Base-by-base conservation (phyloP, 2,113 vertebrate genomes). In the Actenoides lindsayi region DNA sequence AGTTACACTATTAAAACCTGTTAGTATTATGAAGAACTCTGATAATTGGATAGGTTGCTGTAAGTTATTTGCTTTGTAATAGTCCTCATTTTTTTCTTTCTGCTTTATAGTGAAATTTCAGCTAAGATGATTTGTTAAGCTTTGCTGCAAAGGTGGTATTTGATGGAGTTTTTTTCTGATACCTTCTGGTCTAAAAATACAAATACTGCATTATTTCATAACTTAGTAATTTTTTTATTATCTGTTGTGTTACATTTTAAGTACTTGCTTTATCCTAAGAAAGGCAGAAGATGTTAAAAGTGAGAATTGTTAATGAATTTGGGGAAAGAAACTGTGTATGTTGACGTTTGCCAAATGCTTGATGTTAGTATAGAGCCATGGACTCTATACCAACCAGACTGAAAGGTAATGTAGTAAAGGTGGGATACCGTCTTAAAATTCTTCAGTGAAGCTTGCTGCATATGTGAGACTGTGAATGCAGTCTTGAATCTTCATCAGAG, bases 301-400 rank as follows among this genome's bases (percentile, higher is more conserved):
- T 60, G 20, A 65, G 12, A 77, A 60, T 27, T 87, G 6, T 7
- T 64, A 56, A 59, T 59, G 6, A 53, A 51, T 77, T 87, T n/a
- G 2, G 2, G 28, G 30, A 73, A 37, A 39, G 28, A 56, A 94
- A 10, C 4, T 5, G 7, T 0, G 0, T 44, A 10, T 76, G 16
- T 20, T 71, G 31, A 59, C 7, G 19, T 60, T 64, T 73, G 25
- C 33, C 11, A 48, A 46, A 56, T 14, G 2, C 27, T 41, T 56
- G 10, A 31, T 77, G 19, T 19, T 89, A 21, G 5, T 42, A 23
- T 17, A 20, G 60, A 35, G 23, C 48, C n/a, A n/a, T n/a, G n/a
- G n/a, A n/a, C n/a, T n/a, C n/a, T n/a, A n/a, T n/a, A n/a, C n/a
- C n/a, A n/a, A n/a, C 25, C 11, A 54, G 62, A 31, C 21, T 51